A percentile compares a stretch with the other conserved stretches of the same genome.
phyloP scores from a whole-genome alignment of 2,797 vertebrate species.

The Rhinichthys osculus region DNA sequence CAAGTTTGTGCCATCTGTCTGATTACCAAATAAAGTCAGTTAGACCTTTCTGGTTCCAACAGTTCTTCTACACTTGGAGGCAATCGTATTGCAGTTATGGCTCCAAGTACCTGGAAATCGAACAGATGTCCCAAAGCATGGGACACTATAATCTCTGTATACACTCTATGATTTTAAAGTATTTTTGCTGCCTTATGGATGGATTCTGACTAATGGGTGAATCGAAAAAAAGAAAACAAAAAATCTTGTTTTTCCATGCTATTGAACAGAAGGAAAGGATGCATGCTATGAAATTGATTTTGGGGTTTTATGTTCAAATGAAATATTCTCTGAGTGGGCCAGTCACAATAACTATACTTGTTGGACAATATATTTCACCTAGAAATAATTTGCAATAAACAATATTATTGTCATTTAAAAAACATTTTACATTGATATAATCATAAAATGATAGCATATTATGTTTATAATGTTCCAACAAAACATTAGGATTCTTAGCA shows the following conservation, averaged over 20 bases:
- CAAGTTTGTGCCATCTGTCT: conserved; percentile 24
- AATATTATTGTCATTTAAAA: not conserved
- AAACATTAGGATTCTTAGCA: not conserved
- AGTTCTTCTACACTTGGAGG: conserved; percentile 23
- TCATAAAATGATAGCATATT: no score
- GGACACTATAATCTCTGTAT: not conserved
- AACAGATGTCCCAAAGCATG: conserved; percentile 19
- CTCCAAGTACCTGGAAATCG: conserved; percentile 25
- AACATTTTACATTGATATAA: not conserved
- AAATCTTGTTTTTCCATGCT: not conserved
- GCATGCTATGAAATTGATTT: not conserved
- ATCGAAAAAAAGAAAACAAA: not conserved
- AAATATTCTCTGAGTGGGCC: not conserved
- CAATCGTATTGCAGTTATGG: conserved; percentile 19
- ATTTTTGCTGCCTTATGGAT: not conserved
- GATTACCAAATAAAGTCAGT: conserved; percentile 29
- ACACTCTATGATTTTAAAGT: conserved; percentile 1
- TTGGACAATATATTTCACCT: not conserved
- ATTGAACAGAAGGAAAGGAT: conserved; percentile 1
- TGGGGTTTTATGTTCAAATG: no score
- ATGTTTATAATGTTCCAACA: not conserved
- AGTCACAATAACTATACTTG: not conserved
- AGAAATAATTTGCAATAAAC: not conserved
- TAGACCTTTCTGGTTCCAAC: conserved; percentile 17
- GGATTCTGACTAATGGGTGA: conserved; percentile 1